These are phyloP conservation scores for Daubentonia madagascariensis DNA, from an alignment of 2,113 vertebrate genomes.

Conservation along the genomic window DNA sequence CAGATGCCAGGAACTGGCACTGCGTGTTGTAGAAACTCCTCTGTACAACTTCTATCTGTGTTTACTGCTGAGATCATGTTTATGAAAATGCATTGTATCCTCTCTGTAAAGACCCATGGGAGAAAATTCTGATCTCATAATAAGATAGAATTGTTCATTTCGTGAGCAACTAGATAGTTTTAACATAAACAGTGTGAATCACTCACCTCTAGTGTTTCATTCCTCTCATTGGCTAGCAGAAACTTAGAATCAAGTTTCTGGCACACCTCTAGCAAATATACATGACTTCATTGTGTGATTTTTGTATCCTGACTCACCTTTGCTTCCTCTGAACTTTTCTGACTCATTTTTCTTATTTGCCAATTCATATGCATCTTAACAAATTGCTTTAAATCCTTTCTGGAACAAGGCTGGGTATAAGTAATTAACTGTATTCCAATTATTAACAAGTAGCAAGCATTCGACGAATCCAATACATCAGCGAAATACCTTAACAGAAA, in stretches of 20 bases:
- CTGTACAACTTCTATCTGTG: background rate
- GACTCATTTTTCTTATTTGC: background rate
- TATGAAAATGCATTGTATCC: background rate
- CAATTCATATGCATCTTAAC: background rate
- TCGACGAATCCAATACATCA: background rate
- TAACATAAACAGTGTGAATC: background rate
- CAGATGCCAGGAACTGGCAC: background rate
- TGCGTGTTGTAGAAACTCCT: rapidly evolving
- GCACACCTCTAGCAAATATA: background rate
- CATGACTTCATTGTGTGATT: background rate
- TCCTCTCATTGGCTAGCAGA: background rate
- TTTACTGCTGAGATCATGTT: background rate
- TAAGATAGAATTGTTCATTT: background rate
- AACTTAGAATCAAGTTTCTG: background rate
- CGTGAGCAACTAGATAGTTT: background rate
- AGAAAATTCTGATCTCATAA: background rate
- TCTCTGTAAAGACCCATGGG: background rate
- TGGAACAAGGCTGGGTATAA: background rate
- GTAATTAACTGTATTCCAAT: background rate
- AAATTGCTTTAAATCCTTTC: background rate
- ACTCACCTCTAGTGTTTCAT: background rate
- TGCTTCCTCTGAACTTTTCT: background rate
- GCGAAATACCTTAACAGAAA: background rate
- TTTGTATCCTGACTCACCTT: constrained; percentile 10
- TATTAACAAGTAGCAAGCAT: background rate